phyloP scores from a whole-genome alignment of 2,797 vertebrate species.

The Netta rufina region DNA sequence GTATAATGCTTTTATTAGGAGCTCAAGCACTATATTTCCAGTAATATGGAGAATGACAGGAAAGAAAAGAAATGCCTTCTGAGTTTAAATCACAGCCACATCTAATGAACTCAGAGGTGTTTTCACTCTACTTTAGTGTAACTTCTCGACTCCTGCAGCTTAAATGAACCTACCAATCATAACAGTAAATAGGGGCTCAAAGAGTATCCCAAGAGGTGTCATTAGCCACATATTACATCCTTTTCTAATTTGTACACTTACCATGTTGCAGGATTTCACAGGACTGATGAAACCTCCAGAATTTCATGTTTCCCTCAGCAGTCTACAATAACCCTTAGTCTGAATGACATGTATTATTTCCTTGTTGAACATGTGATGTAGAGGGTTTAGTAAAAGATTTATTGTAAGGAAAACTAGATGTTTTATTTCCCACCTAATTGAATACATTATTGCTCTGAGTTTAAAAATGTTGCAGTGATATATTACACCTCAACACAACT shows the following conservation, averaged over 20 bases:
- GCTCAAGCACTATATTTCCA: constrained; percentile 73
- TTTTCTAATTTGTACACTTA: constrained; percentile 84
- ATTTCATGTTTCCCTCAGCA: constrained; percentile 81
- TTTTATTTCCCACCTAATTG: constrained; percentile 80
- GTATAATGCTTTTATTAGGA: constrained; percentile 75
- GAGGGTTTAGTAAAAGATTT: constrained; percentile 79
- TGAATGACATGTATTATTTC: constrained; percentile 84
- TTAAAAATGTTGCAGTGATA: constrained; percentile 76
- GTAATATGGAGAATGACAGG: constrained; percentile 77
- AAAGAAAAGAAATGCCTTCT: constrained; percentile 76
- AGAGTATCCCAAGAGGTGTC: constrained; percentile 81
- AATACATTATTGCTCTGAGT: constrained; percentile 80
- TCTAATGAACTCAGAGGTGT: constrained; percentile 79
- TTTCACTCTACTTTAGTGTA: constrained; percentile 75
- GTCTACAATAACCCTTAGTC: constrained; percentile 78
- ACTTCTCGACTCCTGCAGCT: constrained; percentile 78
- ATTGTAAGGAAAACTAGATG: constrained; percentile 75
- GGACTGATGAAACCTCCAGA: constrained; percentile 81
- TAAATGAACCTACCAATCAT: constrained; percentile 78
- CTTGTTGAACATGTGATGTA: constrained; percentile 76
- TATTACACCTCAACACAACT: constrained; percentile 73
- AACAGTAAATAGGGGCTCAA: constrained; percentile 78
- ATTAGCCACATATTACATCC: constrained; percentile 83
- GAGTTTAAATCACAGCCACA: constrained; percentile 80
- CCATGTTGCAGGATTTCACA: constrained; percentile 72